Evolutionary conservation across 2,888 invertebrate genomes (phyloP).

Genomic region (Volucella inflata): DNA sequence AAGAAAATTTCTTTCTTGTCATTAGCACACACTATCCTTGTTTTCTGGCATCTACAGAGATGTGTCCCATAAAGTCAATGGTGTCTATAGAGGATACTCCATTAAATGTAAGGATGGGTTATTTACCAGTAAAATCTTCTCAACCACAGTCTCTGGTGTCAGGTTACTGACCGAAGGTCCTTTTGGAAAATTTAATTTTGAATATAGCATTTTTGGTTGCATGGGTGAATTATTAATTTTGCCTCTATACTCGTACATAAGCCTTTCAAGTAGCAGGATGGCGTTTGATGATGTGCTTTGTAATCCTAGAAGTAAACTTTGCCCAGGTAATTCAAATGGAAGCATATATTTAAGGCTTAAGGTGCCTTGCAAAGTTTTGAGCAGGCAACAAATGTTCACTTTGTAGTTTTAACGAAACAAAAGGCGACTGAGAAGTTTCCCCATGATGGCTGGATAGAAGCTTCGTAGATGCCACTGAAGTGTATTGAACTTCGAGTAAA

Average conservation of each 20-base stretch:
- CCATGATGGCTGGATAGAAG: conserved; percentile 7
- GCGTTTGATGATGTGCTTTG: conserved; percentile 9
- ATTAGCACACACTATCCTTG: conserved; percentile 54
- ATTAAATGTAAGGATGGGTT: conserved; percentile 11
- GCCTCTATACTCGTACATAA: conserved; percentile 60
- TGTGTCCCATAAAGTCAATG: conserved; percentile 43
- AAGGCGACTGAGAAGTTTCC: conserved; percentile 46
- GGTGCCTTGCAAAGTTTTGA: not conserved
- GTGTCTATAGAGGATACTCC: conserved; percentile 21
- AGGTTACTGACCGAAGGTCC: not conserved
- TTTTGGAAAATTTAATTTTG: conserved; percentile 43
- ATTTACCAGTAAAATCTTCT: not conserved
- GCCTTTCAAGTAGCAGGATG: conserved; percentile 16
- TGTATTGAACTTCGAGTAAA: too few relatives aligned
- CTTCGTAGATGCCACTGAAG: conserved; percentile 8
- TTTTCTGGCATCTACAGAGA: conserved; percentile 9
- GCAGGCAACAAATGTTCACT: conserved; percentile 10
- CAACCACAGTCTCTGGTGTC: not conserved
- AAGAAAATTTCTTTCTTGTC: conserved; percentile 62
- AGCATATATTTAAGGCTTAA: not conserved
- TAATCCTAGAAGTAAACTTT: conserved; percentile 32
- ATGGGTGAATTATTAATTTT: conserved; percentile 31
- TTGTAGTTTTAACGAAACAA: conserved; percentile 42
- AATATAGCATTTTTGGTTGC: conserved; percentile 10
- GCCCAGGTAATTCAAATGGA: not conserved